A percentile compares a stretch with the other conserved stretches of the same genome.
These are phyloP conservation scores for Entomobrya multifasciata DNA, from an alignment of 2,888 invertebrate genomes.

Conservation along the genomic window DNA sequence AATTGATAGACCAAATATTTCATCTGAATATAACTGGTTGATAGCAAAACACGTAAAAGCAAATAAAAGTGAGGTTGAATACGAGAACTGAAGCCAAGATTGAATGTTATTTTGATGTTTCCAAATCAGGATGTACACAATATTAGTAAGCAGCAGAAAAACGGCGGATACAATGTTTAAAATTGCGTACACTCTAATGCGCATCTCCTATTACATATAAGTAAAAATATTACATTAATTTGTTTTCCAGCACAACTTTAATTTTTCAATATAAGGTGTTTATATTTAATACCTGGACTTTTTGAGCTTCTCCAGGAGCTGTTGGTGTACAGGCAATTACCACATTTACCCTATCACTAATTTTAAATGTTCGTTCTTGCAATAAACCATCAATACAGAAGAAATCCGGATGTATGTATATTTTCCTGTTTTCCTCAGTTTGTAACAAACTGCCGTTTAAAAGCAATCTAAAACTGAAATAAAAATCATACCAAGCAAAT, in stretches of 20 bases:
- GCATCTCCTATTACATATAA: conserved; percentile 20
- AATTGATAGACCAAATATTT: conserved; percentile 5
- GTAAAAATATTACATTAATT: too few species aligned
- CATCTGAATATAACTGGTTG: conserved; percentile 48
- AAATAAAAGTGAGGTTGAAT: conserved; percentile 60
- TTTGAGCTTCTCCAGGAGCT: too few species aligned
- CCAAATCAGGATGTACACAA: conserved; percentile 66
- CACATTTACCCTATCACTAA: conserved; percentile 62
- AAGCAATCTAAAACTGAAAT: conserved; percentile 43
- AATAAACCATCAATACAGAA: conserved; percentile 63
- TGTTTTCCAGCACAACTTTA: too few species aligned
- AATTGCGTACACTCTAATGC: conserved; percentile 20
- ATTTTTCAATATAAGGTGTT: too few species aligned
- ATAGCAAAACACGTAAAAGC: conserved; percentile 59
- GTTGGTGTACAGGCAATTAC: conserved; percentile 55
- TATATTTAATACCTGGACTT: too few species aligned
- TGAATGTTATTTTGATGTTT: conserved; percentile 71
- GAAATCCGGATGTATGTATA: conserved; percentile 16
- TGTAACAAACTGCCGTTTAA: conserved; percentile 18
- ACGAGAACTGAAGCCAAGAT: conserved; percentile 72
- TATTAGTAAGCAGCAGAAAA: conserved; percentile 55
- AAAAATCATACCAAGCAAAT: too few species aligned
- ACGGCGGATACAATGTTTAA: conserved; percentile 55
- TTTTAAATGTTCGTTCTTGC: not conserved
- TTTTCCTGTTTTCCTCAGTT: not conserved